These are phyloP conservation scores for Chironomus striatipennis DNA, from an alignment of 1,140 invertebrate genomes.

Conservation along the genomic window DNA sequence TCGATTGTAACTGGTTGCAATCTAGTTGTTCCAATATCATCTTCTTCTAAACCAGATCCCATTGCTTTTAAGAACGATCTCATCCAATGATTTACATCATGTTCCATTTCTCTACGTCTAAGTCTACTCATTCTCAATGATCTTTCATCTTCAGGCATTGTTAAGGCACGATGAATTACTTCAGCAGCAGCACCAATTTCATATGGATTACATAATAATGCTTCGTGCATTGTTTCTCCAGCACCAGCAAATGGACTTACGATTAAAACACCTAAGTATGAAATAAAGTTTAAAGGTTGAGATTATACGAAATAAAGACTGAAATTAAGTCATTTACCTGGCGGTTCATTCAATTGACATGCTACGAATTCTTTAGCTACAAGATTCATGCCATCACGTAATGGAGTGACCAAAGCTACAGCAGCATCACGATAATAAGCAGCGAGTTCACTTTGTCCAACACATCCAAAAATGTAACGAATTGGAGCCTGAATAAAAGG, in stretches of 20 bases:
- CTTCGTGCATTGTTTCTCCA: slow-evolving; percentile 85
- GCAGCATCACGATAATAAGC: slow-evolving; percentile 77
- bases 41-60: slow-evolving; percentile 69
- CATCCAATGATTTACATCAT: slow-evolving; percentile 86
- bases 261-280: slow-evolving; percentile 57
- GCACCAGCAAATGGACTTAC: slow-evolving; percentile 86
- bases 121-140: slow-evolving; percentile 79
- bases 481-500: slow-evolving; percentile 54
- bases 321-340: slow-evolving; percentile 43
- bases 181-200: slow-evolving; percentile 80
- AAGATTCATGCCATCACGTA: slow-evolving; percentile 88
- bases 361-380: slow-evolving; percentile 91
- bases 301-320: no score
- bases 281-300: no score
- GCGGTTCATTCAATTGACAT: slow-evolving; percentile 78
- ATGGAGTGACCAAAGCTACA: slow-evolving; percentile 75
- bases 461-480: slow-evolving; percentile 81
- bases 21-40: slow-evolving; percentile 67
- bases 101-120: slow-evolving; percentile 64
- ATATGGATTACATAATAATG: slow-evolving; percentile 81
- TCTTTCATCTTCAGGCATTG: slow-evolving; percentile 83
- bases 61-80: slow-evolving; percentile 77
- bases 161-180: slow-evolving; percentile 74
- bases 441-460: slow-evolving; percentile 75
- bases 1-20: slow-evolving; percentile 79